Base-by-base conservation (phyloP, 2,888 invertebrate species). In the Cerastoderma edule region DNA sequence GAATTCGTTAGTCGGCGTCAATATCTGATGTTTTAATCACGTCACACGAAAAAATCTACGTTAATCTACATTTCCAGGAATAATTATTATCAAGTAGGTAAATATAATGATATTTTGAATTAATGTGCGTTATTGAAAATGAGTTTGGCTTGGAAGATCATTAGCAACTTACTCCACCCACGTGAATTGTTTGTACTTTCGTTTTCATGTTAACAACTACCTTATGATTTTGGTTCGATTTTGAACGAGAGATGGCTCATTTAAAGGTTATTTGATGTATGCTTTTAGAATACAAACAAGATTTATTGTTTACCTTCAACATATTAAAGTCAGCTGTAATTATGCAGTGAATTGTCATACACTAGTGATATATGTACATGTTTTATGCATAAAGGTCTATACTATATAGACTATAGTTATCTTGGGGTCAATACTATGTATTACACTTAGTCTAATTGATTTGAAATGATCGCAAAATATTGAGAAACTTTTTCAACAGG, bases 131-230 rank as follows among this genome's bases (percentile, higher is more conserved):
- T 19, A 2, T 5, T 53, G 53, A 24, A 53, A 53, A 27, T 24
- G 4, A 27, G 10, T 2, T 19, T 53, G 4, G 2, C 24, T 2
- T 53, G 22, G 10, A 19, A 53, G 6, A 27, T 35, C 13, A n/a
- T n/a, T n/a, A n/a, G n/a, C n/a, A n/a, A n/a, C n/a, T 27, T 60
- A 33, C 60, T 39, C 60, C 60, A 60, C 60, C 60, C 60, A 60
- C 60, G 60, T 60, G 60, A 16, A 39, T 16, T 13, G 33, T 39
- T 60, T 60, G 39, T 39, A 60, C 60, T 60, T 60, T 60, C 60
- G 60, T 35, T 60, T 60, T 60, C 24, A 57, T 27, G 54, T 3
- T 8, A 54, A 28, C 30, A 54, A 0, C 28, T 54, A 19, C 27
- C 3, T 10, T 24, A 10, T n/a, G n/a, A n/a, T n/a, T n/a, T n/a